These are phyloP conservation scores for Lasioglossum marginatum DNA, from an alignment of 2,888 invertebrate genomes.

Conservation along the genomic window DNA sequence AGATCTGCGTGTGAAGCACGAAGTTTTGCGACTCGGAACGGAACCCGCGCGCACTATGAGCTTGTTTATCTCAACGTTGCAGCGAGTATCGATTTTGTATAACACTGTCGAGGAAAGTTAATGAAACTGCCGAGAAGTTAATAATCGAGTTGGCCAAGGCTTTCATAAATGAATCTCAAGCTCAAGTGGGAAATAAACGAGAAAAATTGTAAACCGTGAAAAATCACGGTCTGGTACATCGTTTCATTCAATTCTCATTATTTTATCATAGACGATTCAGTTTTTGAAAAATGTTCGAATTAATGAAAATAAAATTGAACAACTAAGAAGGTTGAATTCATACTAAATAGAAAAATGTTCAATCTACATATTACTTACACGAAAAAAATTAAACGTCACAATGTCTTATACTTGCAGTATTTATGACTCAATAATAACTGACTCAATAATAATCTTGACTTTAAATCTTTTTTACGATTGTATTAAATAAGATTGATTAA, in stretches of 20 bases:
- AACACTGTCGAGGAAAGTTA: conserved; percentile 13
- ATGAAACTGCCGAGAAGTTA: conserved; percentile 37
- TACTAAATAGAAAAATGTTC: neutral
- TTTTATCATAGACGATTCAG: neutral
- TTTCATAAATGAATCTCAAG: neutral
- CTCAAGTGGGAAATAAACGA: neutral
- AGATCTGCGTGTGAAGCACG: neutral
- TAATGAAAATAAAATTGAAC: neutral
- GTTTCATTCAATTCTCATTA: neutral
- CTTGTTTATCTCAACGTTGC: conserved; percentile 17
- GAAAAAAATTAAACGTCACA: neutral
- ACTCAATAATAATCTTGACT: neutral
- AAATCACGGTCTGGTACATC: neutral
- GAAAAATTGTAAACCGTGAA: neutral
- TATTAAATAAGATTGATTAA: neutral
- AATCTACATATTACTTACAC: neutral
- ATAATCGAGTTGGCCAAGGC: conserved; percentile 8
- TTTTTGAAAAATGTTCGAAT: neutral
- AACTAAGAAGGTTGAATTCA: neutral
- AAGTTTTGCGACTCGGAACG: conserved; percentile 2
- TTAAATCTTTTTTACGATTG: neutral
- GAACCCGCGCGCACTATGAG: neutral
- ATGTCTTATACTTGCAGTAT: neutral
- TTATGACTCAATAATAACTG: neutral
- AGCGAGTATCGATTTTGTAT: conserved; percentile 8